Evolutionary conservation across 1,140 invertebrate species (phyloP).

Genomic region (Hycleus phaleratus): DNA sequence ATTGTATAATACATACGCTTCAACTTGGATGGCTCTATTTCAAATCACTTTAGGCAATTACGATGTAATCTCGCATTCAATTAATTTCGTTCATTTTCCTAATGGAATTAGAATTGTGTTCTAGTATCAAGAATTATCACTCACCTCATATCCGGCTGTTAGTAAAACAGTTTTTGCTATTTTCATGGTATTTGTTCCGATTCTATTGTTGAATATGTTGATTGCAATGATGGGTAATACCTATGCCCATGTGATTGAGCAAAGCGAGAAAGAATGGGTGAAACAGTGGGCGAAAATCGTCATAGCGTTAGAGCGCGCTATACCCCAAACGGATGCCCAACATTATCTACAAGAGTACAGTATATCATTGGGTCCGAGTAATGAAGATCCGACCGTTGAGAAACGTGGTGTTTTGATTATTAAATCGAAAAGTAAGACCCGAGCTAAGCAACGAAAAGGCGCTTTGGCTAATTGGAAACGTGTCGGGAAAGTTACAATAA

Average conservation of each 20-base stretch:
- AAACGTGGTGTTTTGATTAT: constrained; percentile 95
- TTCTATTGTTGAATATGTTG: constrained; percentile 93
- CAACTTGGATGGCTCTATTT: constrained; percentile 96
- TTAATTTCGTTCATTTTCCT: neutral
- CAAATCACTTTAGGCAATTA: constrained; percentile 97
- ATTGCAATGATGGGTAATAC: constrained; percentile 99
- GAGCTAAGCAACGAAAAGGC: constrained; percentile 93
- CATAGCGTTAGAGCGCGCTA: constrained; percentile 86
- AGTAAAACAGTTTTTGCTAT: constrained; percentile 92
- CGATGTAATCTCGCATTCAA: constrained; percentile 60
- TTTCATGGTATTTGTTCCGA: constrained; percentile 97
- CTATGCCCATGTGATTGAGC: constrained; percentile 94
- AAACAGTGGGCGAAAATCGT: constrained; percentile 99
- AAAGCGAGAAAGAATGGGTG: constrained; percentile 97
- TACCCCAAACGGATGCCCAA: constrained; percentile 80
- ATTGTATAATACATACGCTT: constrained; percentile 74
- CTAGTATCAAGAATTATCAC: constrained; percentile 85
- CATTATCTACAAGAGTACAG: constrained; percentile 92
- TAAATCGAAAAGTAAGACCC: constrained; percentile 92
- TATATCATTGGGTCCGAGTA: constrained; percentile 79
- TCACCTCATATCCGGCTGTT: constrained; percentile 82
- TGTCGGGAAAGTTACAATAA: constrained; percentile 80
- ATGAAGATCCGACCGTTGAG: constrained; percentile 63
- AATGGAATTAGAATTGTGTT: constrained; percentile 20
- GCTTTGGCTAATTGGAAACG: constrained; percentile 96